Base-by-base conservation (phyloP, 2,797 vertebrate species). In the Cryptoblepharus egeriae region DNA sequence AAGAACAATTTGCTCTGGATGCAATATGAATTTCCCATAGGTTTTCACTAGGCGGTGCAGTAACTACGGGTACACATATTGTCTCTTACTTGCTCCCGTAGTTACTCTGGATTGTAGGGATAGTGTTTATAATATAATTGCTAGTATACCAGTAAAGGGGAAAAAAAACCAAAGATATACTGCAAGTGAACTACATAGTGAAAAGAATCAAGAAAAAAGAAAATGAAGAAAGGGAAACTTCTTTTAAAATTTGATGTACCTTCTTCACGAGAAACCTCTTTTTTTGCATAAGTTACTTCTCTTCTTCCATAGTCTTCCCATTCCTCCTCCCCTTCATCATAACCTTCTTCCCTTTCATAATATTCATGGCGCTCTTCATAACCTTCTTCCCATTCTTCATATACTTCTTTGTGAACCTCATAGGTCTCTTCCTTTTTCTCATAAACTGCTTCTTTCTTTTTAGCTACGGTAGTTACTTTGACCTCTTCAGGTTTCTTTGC, bases 401-500 rank as follows among this genome's bases (percentile, higher is more conserved):
- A 93, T 81, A 24, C 16, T 86, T 95, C 93, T 81, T 37, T 89
- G 20, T 93, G 90, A 0, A 42, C 16, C 82, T 93, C 91, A 75
- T 88, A 75, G 57, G 89, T 80, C 83, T 92, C 87, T 74, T 87
- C 88, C 37, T 89, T 93, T 90, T 95, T 93, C 78, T 91, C 94
- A 45, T 82, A 88, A 75, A 94, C 81, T 72, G 55, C 70, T 74
- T 95, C 95, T 87, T 95, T 94, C 93, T 94, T 95, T 88, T 86
- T 95, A 72, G 93, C 87, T 45, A 95, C 90, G 5, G 95, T 93
- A 39, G 77, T 91, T 91, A 96, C 91, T 93, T 95, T 95, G 52
- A 96, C 73, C 83, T 96, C 95, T 91, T 96, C 93, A 78, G 94
- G 89, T 88, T 95, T 94, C 94, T 94, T 97, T 92, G 93, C 93